phyloP scores from a whole-genome alignment of 2,888 invertebrate species.

The Corbicula japonica region DNA sequence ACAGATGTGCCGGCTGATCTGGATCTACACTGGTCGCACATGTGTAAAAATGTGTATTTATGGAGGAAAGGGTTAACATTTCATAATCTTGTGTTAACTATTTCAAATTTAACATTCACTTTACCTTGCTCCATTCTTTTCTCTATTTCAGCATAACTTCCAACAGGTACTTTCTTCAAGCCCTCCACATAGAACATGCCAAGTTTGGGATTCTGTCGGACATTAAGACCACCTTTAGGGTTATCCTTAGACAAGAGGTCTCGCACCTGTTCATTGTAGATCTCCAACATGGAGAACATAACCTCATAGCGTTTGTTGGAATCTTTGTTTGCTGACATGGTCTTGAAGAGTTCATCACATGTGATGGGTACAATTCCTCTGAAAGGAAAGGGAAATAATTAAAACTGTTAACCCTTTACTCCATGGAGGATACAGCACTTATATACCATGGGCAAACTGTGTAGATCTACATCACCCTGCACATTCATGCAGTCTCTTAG shows the following conservation, averaged over 20 bases:
- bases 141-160: constrained; percentile 86
- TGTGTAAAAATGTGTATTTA: too few relatives aligned
- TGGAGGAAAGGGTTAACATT: too few relatives aligned
- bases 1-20: too few relatives aligned
- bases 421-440: not conserved
- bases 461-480: too few relatives aligned
- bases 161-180: constrained; percentile 86
- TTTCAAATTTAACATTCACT: not conserved
- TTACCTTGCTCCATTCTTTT: constrained; percentile 86
- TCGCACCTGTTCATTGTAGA: constrained; percentile 87
- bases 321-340: constrained; percentile 81
- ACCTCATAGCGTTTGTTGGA: constrained; percentile 85
- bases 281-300: constrained; percentile 87
- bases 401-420: constrained; percentile 1
- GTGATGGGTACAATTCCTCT: constrained; percentile 87
- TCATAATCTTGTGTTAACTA: too few relatives aligned
- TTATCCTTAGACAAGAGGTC: constrained; percentile 86
- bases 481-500: too few relatives aligned
- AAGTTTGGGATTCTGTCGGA: constrained; percentile 86
- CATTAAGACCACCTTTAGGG: constrained; percentile 85
- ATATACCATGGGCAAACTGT: too few relatives aligned
- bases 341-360: constrained; percentile 86
- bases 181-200: constrained; percentile 86
- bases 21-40: too few relatives aligned
- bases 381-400: constrained; percentile 37